Base-by-base conservation (phyloP, 2,797 vertebrate genomes). In the Distichodus sexfasciatus region DNA sequence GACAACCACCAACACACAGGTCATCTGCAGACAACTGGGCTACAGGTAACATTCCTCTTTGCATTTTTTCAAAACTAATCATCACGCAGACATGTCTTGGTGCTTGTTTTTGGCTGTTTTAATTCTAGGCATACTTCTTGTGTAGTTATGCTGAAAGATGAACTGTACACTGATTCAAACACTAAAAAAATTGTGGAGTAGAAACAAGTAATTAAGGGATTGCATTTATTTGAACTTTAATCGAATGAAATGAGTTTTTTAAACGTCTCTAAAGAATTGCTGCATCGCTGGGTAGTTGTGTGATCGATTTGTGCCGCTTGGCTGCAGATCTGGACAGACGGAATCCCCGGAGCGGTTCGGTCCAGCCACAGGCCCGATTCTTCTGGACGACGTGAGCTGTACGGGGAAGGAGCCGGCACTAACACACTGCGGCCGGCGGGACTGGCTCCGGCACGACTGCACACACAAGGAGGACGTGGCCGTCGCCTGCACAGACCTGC, bases 301-400 rank as follows among this genome's bases (percentile, higher is more conserved):
- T n/a, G n/a, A n/a, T n/a, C n/a, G n/a, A n/a, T n/a, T n/a, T n/a
- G n/a, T n/a, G n/a, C n/a, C n/a, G n/a, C n/a, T n/a, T n/a, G n/a
- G n/a, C n/a, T 14, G 1, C 81, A 99, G 96, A 79, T 89, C 89
- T 31, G 93, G 94, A 4, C 90, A 87, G 76, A 92, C 80, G 1
- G 74, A 82, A 2, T 69, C 84, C 0, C 86, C 86, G 47, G 83
- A 80, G 67, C 84, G 76, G 55, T 93, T 89, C 0, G 89, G 90
- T 61, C 83, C 78, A 60, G 86, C 84, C 15, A 54, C 81, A 0
- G 92, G 92, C 75, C 92, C 91, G 17, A 94, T 96, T 83, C 90
- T 95, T 83, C 47, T 99, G 87, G 96, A 98, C 57, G 94, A 96
- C 4, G 93, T 99, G 76, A 92, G 83, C 81, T 99, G 97, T 83